These are phyloP conservation scores for Matsumurasca onukii DNA, from an alignment of 1,140 invertebrate species.

Conservation along the genomic window DNA sequence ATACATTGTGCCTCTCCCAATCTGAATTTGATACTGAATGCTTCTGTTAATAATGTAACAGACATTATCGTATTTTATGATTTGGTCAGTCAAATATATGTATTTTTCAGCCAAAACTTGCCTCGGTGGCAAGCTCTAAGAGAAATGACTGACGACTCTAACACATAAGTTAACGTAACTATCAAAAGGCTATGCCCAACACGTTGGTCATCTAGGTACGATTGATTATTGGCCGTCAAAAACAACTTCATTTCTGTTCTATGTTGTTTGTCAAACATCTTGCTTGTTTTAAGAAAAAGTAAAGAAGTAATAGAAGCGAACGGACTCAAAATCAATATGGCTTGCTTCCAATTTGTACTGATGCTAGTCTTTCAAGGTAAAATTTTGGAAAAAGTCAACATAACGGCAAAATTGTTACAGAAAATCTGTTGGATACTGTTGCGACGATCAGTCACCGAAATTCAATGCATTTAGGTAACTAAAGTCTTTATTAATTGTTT, in stretches of 20 bases:
- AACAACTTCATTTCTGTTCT: background rate
- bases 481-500: too few species aligned
- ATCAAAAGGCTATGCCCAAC: background rate
- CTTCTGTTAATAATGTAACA: background rate
- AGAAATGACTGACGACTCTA: background rate
- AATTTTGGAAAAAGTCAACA: too few species aligned
- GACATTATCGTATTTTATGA: conserved; percentile 13
- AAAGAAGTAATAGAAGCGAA: background rate
- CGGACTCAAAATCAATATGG: background rate
- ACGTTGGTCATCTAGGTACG: background rate
- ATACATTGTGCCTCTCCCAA: conserved; percentile 44
- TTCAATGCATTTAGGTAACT: too few species aligned
- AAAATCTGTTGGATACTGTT: too few species aligned
- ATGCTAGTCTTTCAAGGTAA: too few species aligned
- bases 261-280: background rate
- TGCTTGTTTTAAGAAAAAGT: background rate
- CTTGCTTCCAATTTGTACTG: too few species aligned
- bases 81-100: conserved; percentile 16
- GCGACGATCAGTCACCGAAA: too few species aligned
- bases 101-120: conserved; percentile 20
- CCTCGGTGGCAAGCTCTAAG: conserved; percentile 12
- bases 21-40: conserved; percentile 42
- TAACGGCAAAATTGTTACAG: too few species aligned
- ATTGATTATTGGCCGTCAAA: background rate
- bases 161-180: background rate